phyloP scores from a whole-genome alignment of 2,888 invertebrate genomes.

The Malacosoma neustria region DNA sequence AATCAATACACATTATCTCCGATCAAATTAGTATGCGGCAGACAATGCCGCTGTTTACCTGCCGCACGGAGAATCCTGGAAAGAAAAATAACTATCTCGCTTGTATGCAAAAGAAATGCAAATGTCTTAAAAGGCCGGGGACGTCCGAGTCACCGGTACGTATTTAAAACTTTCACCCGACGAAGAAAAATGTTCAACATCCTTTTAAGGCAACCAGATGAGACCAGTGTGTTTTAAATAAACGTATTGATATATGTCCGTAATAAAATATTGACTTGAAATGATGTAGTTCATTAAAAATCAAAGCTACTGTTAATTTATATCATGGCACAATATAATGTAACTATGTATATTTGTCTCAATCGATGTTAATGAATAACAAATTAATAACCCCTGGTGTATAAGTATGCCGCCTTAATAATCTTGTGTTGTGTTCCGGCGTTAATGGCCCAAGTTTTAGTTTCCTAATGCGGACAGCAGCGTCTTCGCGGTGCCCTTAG shows the following conservation, averaged over 20 bases:
- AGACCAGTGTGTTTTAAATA: slow-evolving; percentile 32
- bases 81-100: slow-evolving; percentile 29
- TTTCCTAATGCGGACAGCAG: too few species aligned
- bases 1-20: slow-evolving; percentile 1
- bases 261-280: too few species aligned
- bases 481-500: too few species aligned
- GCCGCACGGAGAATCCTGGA: slow-evolving; percentile 27
- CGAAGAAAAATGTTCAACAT: slow-evolving; percentile 47
- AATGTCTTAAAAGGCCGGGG: slow-evolving; percentile 53
- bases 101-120: slow-evolving; percentile 53
- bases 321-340: too few species aligned
- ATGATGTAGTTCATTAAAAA: too few species aligned
- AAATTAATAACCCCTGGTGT: too few species aligned
- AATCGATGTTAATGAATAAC: too few species aligned
- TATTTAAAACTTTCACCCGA: slow-evolving; percentile 54
- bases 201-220: slow-evolving; percentile 58
- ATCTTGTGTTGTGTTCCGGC: too few species aligned
- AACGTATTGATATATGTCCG: slow-evolving; percentile 30
- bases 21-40: slow-evolving; percentile 17
- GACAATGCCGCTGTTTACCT: slow-evolving; percentile 14
- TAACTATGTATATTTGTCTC: too few species aligned
- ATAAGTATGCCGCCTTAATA: too few species aligned
- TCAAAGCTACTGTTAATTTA: too few species aligned
- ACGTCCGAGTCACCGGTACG: slow-evolving; percentile 27
- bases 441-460: too few species aligned